Evolutionary conservation across 2,113 vertebrate genomes (phyloP).

Genomic region (Semicossyphus pulcher): DNA sequence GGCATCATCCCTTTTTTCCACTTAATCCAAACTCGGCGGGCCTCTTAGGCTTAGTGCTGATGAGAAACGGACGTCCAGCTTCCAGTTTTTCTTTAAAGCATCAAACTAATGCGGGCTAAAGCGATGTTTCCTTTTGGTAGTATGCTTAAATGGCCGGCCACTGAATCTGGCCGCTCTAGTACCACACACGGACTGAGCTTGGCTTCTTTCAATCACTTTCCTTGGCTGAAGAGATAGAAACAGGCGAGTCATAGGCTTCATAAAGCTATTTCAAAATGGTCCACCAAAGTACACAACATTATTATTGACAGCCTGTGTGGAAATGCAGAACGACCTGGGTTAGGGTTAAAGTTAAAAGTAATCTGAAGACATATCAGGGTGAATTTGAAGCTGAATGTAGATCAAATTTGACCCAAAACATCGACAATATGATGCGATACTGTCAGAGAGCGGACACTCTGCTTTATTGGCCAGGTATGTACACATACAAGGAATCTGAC

Average conservation of each 20-base stretch:
- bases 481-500: too few species aligned
- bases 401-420: too few species aligned
- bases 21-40: conserved; percentile 63
- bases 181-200: neutral
- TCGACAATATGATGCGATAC: too few species aligned
- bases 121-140: conserved; percentile 48
- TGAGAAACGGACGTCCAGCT: conserved; percentile 75
- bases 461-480: too few species aligned
- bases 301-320: too few species aligned
- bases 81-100: conserved; percentile 67
- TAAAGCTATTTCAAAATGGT: neutral
- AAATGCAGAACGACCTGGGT: too few species aligned
- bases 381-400: too few species aligned
- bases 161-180: conserved; percentile 1
- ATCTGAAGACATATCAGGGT: too few species aligned
- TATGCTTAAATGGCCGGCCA: conserved; percentile 26
- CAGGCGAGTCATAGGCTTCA: neutral
- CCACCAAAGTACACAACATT: neutral
- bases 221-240: neutral
- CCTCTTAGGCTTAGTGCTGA: conserved; percentile 72
- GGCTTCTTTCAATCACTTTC: neutral
- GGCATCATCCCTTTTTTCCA: conserved; percentile 68
- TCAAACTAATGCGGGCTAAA: conserved; percentile 46
- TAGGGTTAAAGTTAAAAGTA: too few species aligned
- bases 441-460: too few species aligned